phyloP scores from a whole-genome alignment of 1,140 invertebrate species.

The Schlechtendalia chinensis region DNA sequence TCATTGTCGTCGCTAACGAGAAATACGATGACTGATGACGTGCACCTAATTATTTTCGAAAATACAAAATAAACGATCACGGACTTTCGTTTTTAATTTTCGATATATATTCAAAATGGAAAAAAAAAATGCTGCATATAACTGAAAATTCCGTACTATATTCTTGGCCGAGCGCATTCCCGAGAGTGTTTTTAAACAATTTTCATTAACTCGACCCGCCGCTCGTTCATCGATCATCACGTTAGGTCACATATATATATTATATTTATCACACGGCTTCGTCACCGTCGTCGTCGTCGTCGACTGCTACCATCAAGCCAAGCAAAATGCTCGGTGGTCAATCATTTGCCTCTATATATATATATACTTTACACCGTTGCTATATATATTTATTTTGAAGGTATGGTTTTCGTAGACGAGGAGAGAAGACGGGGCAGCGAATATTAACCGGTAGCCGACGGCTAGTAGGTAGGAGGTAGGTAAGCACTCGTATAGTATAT shows the following conservation, averaged over 20 bases:
- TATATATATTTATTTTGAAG: no score
- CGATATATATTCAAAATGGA: constrained; percentile 49
- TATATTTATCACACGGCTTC: no score
- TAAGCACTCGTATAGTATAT: neutral
- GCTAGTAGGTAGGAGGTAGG: neutral
- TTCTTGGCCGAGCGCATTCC: neutral
- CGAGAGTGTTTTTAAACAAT: neutral
- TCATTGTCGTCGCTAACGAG: neutral
- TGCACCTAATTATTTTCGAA: constrained; percentile 7
- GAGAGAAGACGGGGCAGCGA: neutral
- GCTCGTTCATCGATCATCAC: neutral
- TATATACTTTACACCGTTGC: no score
- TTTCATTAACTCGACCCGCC: neutral
- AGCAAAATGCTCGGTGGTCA: neutral
- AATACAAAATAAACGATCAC: neutral
- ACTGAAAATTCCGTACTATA: neutral
- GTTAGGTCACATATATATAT: no score
- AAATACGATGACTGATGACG: neutral
- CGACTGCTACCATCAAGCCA: neutral
- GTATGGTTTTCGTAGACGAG: neutral
- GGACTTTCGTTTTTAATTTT: constrained; percentile 28
- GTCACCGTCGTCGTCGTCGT: neutral
- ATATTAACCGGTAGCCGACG: constrained; percentile 16
- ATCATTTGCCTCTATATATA: neutral
- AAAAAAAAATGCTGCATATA: neutral